Evolutionary conservation across 2,113 vertebrate genomes (phyloP).

Genomic region (Progne subis): DNA sequence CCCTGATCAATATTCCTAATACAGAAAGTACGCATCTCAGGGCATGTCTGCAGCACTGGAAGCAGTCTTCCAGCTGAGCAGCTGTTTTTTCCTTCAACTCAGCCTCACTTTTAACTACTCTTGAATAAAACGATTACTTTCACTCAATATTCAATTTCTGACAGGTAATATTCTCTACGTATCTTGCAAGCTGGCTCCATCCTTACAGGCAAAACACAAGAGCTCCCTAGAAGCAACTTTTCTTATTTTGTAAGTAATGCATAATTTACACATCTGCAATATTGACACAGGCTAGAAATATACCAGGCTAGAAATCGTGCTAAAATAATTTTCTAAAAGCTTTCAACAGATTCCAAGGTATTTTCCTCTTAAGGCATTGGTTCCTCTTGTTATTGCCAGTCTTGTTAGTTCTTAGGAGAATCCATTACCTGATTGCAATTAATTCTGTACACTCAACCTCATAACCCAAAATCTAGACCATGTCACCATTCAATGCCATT

Average conservation of each 20-base stretch:
- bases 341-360: not conserved
- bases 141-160: constrained; percentile 32
- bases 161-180: not conserved
- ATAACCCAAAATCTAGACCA: not conserved
- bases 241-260: not conserved
- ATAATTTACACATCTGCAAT: not conserved
- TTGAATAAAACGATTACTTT: constrained; percentile 19
- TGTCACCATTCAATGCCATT: not conserved
- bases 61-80: not conserved
- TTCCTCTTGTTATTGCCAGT: not conserved
- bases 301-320: no score
- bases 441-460: not conserved
- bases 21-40: not conserved
- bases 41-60: not conserved
- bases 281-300: not conserved
- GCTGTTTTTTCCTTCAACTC: not conserved
- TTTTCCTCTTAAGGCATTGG: not conserved
- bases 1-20: not conserved
- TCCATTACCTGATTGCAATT: not conserved
- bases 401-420: not conserved
- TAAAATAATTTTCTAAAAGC: not conserved
- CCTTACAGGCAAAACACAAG: constrained; percentile 20
- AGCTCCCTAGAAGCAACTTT: not conserved
- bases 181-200: not conserved
- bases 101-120: constrained; percentile 10